Evolutionary conservation across 2,888 invertebrate genomes (phyloP), one percentile per base, ranked within the genome.

Genomic region (Carterocephalus palaemon): DNA sequence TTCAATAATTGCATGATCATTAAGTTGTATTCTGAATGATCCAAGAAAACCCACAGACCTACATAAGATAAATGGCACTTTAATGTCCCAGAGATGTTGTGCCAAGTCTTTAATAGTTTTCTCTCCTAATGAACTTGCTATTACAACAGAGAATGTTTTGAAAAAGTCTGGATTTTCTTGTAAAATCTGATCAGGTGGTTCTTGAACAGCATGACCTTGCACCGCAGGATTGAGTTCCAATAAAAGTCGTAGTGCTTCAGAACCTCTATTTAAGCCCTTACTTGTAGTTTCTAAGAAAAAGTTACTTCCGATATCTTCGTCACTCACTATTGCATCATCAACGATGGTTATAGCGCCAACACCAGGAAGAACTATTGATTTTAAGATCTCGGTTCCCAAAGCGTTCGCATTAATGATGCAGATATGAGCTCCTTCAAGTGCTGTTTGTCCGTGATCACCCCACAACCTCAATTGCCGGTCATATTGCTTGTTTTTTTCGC

Each of bases 381-480:
- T 99, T 16, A 99, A 81, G 46, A 95, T 92, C 88, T 99, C 99
- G 13, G 98, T 97, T 7, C 98, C 98, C 32, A 96, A 88, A 3
- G 95, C 95, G 26, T 94, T 95, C 1, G 97, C 98, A 80, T 98
- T 97, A 53, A 99, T 93, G 13, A 99, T 76, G 73, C 98, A 99
- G 57, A 99, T 92, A 72, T 95, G 94, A 8, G 97, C 93, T 51
- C 90, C 89, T 88, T 99, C 98, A 46, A 99, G 86, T 2, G 94
- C 89, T 52, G 89, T 81, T 82, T 99, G 99, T 0, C 99, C 99
- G 81, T 98, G 97, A 72, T 99, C 99, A 51, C 99, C 99, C 99
- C 99, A 99, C 61, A 99, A 89, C 68, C 96, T 95, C 49, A 95
- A 82, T 77, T 95, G 95, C 61, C 95, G 89, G 76, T 95, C 95